Evolutionary conservation across 1,140 invertebrate genomes (phyloP).

Genomic region (Ladona fulva): DNA sequence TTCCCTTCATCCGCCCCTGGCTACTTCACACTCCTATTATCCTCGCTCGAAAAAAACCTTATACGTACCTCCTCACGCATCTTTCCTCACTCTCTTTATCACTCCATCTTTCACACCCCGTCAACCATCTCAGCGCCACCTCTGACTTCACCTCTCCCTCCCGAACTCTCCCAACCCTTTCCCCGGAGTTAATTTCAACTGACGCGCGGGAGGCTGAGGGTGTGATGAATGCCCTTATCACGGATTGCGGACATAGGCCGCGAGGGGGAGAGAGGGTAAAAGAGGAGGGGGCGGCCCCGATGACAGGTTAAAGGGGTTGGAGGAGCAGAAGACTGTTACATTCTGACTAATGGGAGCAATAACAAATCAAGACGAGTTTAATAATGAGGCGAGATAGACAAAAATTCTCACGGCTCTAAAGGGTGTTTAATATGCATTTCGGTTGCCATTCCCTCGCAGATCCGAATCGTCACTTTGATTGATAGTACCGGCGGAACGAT

Average conservation of each 20-base stretch:
- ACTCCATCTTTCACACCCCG: neutral
- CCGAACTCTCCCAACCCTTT: neutral
- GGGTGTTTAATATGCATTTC: no score
- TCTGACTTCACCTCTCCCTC: neutral
- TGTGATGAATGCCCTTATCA: slow-evolving; percentile 9
- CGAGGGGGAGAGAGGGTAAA: neutral
- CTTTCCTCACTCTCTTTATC: neutral
- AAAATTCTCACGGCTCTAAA: no score
- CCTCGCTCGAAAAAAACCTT: neutral
- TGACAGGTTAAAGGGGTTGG: neutral
- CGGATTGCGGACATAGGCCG: neutral
- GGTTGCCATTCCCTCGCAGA: no score
- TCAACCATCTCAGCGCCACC: neutral
- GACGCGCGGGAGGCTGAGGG: neutral
- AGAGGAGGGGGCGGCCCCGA: neutral
- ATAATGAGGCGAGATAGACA: neutral
- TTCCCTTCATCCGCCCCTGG: neutral
- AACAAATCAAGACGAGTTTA: slow-evolving; percentile 4
- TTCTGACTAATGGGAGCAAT: neutral
- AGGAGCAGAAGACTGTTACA: neutral
- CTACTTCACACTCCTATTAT: neutral
- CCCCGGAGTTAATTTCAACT: neutral
- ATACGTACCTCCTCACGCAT: neutral
- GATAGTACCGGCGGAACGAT: no score
- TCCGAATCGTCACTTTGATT: no score